Base-by-base conservation (phyloP, 2,797 vertebrate species). In the Betta splendens region DNA sequence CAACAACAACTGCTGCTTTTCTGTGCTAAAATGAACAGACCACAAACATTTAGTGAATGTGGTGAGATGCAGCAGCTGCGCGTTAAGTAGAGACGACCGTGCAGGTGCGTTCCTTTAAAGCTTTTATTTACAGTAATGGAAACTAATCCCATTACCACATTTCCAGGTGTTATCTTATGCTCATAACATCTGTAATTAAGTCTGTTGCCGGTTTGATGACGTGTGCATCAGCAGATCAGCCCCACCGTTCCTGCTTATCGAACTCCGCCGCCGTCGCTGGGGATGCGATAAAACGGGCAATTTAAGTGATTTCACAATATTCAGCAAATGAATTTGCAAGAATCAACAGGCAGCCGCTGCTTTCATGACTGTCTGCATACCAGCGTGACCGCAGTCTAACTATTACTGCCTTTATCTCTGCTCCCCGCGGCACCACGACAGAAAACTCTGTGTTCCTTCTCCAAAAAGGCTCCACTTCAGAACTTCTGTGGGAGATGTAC, bases 341-440 rank as follows among this genome's bases (percentile, higher is more conserved):
- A 94, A 81, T 85, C 85, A 88, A 90, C 93, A 94, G 88, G 92
- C 77, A 85, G n/a, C 45, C 45, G 74, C 37, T 51, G 84, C 87
- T 91, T 89, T 92, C 91, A 91, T 91, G 90, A 64, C 85, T 80
- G 91, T 93, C 90, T 90, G 89, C 93, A 93, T 93, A 93, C 88
- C 92, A 79, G 61, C 81, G 87, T 92, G 90, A 93, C 89, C 89
- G 86, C 79, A 92, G 91, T 91, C 92, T 93, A 91, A 91, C 81
- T 88, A 83, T 85, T 89, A 92, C 82, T 90, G 83, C 80, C 84
- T 87, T 89, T 85, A 90, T 88, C 83, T 91, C 69, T 73, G 85
- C 77, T 72, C 92, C 89, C 92, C 86, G 80, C 85, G 92, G 93
- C 90, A 79, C 68, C 83, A 64, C 50, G 57, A 69, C 82, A 87